Percentiles rank a stretch among this genome's conserved stretches.
Conservation (phyloP, 2,797 vertebrate species). For the Hoplostethus mediterraneus region DNA sequence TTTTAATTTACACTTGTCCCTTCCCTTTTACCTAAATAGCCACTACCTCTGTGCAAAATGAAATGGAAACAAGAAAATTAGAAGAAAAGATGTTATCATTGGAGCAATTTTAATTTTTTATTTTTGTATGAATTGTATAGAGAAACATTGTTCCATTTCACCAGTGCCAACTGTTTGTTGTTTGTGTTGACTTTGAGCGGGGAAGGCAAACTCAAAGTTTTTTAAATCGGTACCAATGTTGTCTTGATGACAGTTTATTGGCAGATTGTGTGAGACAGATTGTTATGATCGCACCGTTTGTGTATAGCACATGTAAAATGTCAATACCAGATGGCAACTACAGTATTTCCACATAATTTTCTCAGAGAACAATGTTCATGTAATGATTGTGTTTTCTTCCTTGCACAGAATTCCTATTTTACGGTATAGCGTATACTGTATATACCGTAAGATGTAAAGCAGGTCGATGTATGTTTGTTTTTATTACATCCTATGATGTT, state of each 20-base stretch:
- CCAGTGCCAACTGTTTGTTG: constrained; percentile 82
- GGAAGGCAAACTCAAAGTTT: constrained; percentile 71
- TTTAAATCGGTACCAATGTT: constrained; percentile 72
- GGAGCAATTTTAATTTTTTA: constrained; percentile 86
- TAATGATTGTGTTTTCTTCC: constrained; percentile 80
- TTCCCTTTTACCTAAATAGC: constrained; percentile 85
- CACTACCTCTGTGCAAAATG: constrained; percentile 88
- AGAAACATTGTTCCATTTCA: constrained; percentile 84
- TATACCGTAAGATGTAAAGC: constrained; percentile 63
- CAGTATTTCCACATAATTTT: constrained; percentile 71
- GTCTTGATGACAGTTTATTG: constrained; percentile 59
- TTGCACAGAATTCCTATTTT: constrained; percentile 79
- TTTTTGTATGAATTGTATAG: constrained; percentile 90
- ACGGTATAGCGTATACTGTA: constrained; percentile 62
- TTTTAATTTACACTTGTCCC: constrained; percentile 81
- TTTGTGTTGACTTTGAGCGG: constrained; percentile 76
- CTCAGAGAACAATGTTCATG: constrained; percentile 74
- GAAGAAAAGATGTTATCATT: constrained; percentile 77
- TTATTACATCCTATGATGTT: constrained; percentile 52
- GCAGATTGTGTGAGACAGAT: constrained; percentile 56
- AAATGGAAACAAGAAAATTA: constrained; percentile 80
- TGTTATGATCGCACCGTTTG: constrained; percentile 67
- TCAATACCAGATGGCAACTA: constrained; percentile 72
- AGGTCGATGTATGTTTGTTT: constrained; percentile 63
- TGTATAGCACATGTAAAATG: constrained; percentile 79